Base-by-base conservation (phyloP, 2,888 invertebrate species). In the Drosophila nr. fundita region DNA sequence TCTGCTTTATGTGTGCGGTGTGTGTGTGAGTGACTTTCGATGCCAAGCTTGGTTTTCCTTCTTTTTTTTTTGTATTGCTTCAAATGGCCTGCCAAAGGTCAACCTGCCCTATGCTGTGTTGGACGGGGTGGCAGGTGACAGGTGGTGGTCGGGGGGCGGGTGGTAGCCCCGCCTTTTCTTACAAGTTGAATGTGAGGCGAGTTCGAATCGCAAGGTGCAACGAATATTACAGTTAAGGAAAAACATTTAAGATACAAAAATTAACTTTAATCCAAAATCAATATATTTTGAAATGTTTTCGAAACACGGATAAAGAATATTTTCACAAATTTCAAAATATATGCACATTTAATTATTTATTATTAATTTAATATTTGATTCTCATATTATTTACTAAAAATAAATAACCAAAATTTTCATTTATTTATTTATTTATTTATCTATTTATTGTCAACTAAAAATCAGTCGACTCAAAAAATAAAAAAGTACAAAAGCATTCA, bases 71-170 rank as follows among this genome's bases (percentile, higher is more conserved):
- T 21, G 10, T 45, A 24, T 21, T 45, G 48, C 55, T 49, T 63
- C 54, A 64, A 80, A 75, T 67, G 48, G 77, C 54, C 38, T 75
- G 76, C 66, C 79, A 78, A 78, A 78, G 79, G 78, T 78, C 78
- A 78, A 67, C 45, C 54, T 48, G 60, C 45, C 34, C 30, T 6
- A 34, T 8, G 53, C 38, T n/a, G 38, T 34, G 18, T 8, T 24
- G 24, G 24, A 24, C 4, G 24, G 11, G 48, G 2, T 8, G 34
- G 27, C 18, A 18, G 34, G 1, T 45, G 18, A n/a, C 8, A 36
- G 2, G 27, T 21, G n/a, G 36, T 2, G 30, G 27, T 1, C 10
- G 15, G 4, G n/a, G 21, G 36, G 7, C 21, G 42, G 21, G 11
- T 42, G 29, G 48, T 27, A 36, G 13, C 50, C 54, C 32, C 30